Evolutionary conservation across 23 tunicate species (phyloP), one percentile per base, ranked within the genome.

Genomic region (Trididemnum nubilum): DNA sequence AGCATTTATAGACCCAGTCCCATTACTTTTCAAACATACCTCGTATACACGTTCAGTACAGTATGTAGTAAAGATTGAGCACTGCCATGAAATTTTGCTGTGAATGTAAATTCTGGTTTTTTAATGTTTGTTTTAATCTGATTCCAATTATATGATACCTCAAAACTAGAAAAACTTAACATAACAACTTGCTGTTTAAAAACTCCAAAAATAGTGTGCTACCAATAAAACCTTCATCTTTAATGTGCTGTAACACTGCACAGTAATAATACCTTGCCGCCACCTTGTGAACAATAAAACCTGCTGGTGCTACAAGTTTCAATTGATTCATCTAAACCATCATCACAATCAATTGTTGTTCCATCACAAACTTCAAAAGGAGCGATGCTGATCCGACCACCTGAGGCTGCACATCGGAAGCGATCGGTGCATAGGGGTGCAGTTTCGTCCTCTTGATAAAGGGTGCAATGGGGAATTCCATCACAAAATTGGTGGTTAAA

Each of bases 331-430:
- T 73, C 79, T 22, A 29, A 39, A 2, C 60, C 60, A 29, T 77
- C 81, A 54, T 77, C 67, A 54, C 81, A 77, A 30, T 77, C 37
- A 33, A 73, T 33, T 31, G n/a, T n/a, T 15, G 31, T 29, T 51
- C 81, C 81, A 67, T 77, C 81, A 54, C 81, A 77, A 1, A 77
- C 67, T 31, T 52, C 4, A 3, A 9, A 3, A 24, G 36, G 44
- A 51, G 66, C 54, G 31, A 77, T 77, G 66, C 40, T 77, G 38
- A 77, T 77, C 28, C 66, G 9, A 2, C 5, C 15, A 4, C 22
- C 38, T 15, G 81, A n/a, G n/a, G n/a, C 66, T 35, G 25, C 38
- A 33, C 81, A 77, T 2, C n/a, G 2, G 30, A 24, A 54, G 25
- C 81, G 26, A 29, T 54, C n/a, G 22, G 2, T 54, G 67, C 81